Percentiles rank a stretch among this genome's conserved stretches.
Evolutionary conservation across 1,140 invertebrate genomes (phyloP).

Genomic region (Drosophila prosaltans): DNA sequence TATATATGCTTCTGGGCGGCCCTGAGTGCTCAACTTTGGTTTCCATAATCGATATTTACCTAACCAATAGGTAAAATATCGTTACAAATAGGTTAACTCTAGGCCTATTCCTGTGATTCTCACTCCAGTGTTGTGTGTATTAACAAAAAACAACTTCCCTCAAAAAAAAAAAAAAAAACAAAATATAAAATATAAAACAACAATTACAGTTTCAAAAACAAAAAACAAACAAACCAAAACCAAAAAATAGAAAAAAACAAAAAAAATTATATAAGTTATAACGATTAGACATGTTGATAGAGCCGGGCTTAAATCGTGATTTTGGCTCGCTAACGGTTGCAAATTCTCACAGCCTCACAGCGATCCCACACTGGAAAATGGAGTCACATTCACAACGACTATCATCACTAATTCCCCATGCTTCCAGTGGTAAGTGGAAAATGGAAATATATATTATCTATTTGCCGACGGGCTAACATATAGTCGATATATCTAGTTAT

Average conservation of each 20-base stretch:
- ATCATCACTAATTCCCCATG: slow-evolving; percentile 61
- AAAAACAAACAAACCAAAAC: slow-evolving; percentile 24
- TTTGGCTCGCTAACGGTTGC: slow-evolving; percentile 81
- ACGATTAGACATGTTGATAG: slow-evolving; percentile 78
- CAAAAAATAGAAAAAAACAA: slow-evolving; percentile 20
- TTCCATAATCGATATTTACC: slow-evolving; percentile 20
- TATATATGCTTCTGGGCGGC: neutral
- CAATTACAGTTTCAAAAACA: slow-evolving; percentile 14
- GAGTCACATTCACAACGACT: slow-evolving; percentile 76
- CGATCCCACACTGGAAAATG: slow-evolving; percentile 80
- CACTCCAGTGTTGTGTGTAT: slow-evolving; percentile 16
- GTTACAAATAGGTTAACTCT: neutral
- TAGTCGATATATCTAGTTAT: too few relatives aligned
- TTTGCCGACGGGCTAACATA: slow-evolving; percentile 52
- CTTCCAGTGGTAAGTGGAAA: slow-evolving; percentile 59
- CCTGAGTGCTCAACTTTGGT: slow-evolving; percentile 22
- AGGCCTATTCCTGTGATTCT: slow-evolving; percentile 6
- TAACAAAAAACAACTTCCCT: slow-evolving; percentile 5
- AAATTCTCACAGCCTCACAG: slow-evolving; percentile 67
- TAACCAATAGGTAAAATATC: slow-evolving; percentile 2
- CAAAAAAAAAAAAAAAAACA: slow-evolving; percentile 15
- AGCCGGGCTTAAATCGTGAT: slow-evolving; percentile 82
- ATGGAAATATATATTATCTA: neutral
- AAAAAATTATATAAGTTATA: slow-evolving; percentile 26
- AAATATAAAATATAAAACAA: neutral